phyloP scores from a whole-genome alignment of 2,113 vertebrate genomes.

The Fregata magnificens region DNA sequence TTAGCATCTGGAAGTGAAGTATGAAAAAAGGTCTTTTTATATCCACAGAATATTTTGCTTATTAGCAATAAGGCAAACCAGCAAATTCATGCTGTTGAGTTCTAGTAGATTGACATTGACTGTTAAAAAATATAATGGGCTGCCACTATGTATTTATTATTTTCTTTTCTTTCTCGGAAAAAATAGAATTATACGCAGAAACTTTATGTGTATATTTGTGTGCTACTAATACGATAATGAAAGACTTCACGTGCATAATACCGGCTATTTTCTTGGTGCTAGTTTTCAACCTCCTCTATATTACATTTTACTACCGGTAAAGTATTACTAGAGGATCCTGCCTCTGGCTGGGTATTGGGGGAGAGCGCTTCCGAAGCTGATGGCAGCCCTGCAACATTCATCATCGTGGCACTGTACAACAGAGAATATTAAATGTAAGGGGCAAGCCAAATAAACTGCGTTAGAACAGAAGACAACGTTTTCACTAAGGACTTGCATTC shows the following conservation, averaged over 20 bases:
- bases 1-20: not conserved
- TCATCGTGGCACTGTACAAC: not conserved
- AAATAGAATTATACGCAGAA: not conserved
- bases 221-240: not conserved
- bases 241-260: accelerated
- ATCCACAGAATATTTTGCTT: not conserved
- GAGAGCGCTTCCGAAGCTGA: not conserved
- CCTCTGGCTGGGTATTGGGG: not conserved
- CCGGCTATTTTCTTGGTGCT: not conserved
- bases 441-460: not conserved
- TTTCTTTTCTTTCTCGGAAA: not conserved
- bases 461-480: not conserved
- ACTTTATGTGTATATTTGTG: not conserved
- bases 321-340: not conserved
- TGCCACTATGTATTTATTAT: not conserved
- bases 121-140: not conserved
- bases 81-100: not conserved
- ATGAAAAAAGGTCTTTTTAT: not conserved
- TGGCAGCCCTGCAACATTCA: not conserved
- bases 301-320: not conserved
- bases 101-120: not conserved
- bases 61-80: not conserved
- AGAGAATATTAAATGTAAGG: not conserved
- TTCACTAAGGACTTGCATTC: accelerated
- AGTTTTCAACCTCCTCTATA: not conserved